These are phyloP conservation scores for Dermatemys mawii DNA, from an alignment of 2,113 vertebrate genomes.

Conservation along the genomic window DNA sequence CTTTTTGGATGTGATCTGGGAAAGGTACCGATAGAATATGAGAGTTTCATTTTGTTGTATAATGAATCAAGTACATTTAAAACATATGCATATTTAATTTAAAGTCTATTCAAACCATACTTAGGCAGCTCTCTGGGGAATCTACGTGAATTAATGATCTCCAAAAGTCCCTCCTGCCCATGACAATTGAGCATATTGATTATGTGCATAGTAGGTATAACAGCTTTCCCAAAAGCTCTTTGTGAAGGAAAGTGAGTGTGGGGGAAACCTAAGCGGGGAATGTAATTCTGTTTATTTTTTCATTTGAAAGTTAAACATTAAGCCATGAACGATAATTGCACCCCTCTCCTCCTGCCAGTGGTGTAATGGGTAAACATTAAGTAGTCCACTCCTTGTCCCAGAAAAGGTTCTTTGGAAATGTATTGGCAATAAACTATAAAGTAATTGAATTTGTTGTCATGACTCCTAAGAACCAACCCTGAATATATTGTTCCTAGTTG, in stretches of 20 bases:
- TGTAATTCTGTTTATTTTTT: slow-evolving; percentile 56
- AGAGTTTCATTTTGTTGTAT: slow-evolving; percentile 72
- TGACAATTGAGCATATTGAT: slow-evolving; percentile 42
- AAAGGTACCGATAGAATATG: slow-evolving; percentile 39
- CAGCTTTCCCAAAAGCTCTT: slow-evolving; percentile 31
- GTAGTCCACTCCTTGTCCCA: slow-evolving; percentile 31
- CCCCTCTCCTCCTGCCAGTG: background rate
- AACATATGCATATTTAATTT: slow-evolving; percentile 70
- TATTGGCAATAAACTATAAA: slow-evolving; percentile 49
- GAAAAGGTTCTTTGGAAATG: slow-evolving; percentile 44
- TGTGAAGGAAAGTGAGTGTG: slow-evolving; percentile 1
- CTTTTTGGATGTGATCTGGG: slow-evolving; percentile 37
- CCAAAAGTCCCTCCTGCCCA: slow-evolving; percentile 58
- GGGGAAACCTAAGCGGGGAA: slow-evolving; percentile 2
- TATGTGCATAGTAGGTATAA: slow-evolving; percentile 9
- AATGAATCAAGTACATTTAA: slow-evolving; percentile 65
- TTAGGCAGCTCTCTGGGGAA: slow-evolving; percentile 49
- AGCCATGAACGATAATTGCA: slow-evolving; percentile 24
- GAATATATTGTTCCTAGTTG: slow-evolving; percentile 51
- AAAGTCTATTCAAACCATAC: slow-evolving; percentile 47
- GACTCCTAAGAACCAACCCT: slow-evolving; percentile 64
- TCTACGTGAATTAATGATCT: slow-evolving; percentile 56
- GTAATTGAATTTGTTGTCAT: slow-evolving; percentile 56
- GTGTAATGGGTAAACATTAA: background rate
- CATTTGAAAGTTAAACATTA: slow-evolving; percentile 42